Percentiles rank a stretch among this genome's conserved stretches.
phyloP scores from a whole-genome alignment of 2,797 vertebrate genomes.

The Neomorphus geoffroyi region DNA sequence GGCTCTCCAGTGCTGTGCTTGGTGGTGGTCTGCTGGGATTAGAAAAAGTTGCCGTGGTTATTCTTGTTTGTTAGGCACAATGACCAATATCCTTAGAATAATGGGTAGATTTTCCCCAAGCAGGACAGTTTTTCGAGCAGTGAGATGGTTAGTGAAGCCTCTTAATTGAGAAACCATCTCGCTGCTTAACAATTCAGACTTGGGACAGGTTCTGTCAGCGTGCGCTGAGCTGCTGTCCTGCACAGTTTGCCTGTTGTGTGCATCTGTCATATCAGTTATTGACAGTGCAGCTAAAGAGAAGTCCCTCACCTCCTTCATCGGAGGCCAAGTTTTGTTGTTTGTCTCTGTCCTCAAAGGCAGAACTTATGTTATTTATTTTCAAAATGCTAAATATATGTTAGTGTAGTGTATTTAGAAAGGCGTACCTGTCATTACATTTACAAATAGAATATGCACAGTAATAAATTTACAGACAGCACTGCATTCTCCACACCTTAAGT shows the following conservation, averaged over 20 bases:
- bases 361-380: not conserved
- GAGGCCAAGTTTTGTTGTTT: not conserved
- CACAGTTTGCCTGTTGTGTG: not conserved
- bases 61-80: not conserved
- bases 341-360: not conserved
- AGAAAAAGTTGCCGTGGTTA: not conserved
- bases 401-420: not conserved
- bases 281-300: not conserved
- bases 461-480: not conserved
- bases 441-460: not conserved
- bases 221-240: not conserved
- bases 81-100: not conserved
- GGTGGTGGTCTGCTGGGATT: not conserved
- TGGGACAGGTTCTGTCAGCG: not conserved
- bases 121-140: not conserved
- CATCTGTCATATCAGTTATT: not conserved
- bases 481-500: not conserved
- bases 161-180: not conserved
- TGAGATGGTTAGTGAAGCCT: not conserved
- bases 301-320: not conserved
- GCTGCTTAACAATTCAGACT: not conserved
- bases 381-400: not conserved
- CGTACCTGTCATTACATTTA: not conserved
- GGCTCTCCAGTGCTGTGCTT: not conserved
- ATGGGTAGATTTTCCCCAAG: not conserved